Percentiles rank a stretch among this genome's conserved stretches.
These are phyloP conservation scores for Pseudococcus longispinus DNA, from an alignment of 2,888 invertebrate species.

Conservation along the genomic window DNA sequence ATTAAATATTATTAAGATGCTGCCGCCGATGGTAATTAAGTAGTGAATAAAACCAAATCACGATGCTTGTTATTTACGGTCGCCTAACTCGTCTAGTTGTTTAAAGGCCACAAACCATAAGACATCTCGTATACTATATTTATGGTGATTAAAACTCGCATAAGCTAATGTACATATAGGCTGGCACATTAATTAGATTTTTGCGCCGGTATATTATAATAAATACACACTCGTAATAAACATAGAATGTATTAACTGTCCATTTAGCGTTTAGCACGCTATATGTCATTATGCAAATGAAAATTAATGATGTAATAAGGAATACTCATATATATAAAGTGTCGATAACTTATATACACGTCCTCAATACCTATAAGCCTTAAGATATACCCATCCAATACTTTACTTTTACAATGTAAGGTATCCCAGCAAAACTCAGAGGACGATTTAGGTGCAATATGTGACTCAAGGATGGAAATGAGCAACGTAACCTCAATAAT, in stretches of 20 bases:
- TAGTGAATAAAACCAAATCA: background rate
- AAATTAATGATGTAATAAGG: background rate
- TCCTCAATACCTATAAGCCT: background rate
- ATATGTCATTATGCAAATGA: conserved; percentile 39
- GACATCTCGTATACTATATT: background rate
- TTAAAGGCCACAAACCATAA: background rate
- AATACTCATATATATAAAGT: background rate
- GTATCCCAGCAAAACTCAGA: background rate
- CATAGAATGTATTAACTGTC: background rate
- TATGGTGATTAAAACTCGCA: background rate
- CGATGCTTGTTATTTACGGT: conserved; percentile 18
- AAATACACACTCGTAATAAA: conserved; percentile 1
- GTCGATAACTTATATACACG: background rate
- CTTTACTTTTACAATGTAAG: background rate
- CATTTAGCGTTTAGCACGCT: conserved; percentile 2
- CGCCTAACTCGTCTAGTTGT: background rate
- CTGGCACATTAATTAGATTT: conserved; percentile 29
- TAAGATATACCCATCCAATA: background rate
- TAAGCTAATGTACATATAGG: conserved; percentile 11
- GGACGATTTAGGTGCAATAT: background rate
- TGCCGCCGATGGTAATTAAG: background rate
- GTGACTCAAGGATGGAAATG: background rate
- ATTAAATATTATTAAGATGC: background rate
- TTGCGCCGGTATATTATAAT: background rate
- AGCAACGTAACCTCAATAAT: background rate